Evolutionary conservation across 2,888 invertebrate genomes (phyloP).

Genomic region (Encarsia formosa): DNA sequence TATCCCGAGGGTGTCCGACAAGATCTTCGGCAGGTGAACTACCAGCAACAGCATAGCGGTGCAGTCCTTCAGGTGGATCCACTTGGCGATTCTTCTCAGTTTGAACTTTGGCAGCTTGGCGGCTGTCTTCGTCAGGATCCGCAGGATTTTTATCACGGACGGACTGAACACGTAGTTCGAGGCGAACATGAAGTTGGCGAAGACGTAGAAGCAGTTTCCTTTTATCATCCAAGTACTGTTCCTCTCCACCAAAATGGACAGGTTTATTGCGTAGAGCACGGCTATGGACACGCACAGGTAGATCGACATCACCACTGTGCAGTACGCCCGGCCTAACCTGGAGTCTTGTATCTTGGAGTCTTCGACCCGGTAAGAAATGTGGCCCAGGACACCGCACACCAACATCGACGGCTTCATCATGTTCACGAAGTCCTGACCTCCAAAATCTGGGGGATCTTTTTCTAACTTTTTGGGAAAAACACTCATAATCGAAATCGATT

Average conservation of each 20-base stretch:
- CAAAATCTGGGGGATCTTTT: too few species aligned
- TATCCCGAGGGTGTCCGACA: background rate
- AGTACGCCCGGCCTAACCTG: constrained; percentile 20
- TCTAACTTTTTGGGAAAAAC: too few species aligned
- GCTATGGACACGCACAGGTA: constrained; percentile 1
- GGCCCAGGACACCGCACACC: constrained; percentile 30
- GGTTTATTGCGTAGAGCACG: background rate
- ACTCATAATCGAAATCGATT: too few species aligned
- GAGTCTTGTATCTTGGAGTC: constrained; percentile 21
- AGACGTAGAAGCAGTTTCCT: constrained; percentile 27
- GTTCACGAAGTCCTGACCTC: constrained; percentile 32
- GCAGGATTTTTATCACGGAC: constrained; percentile 28
- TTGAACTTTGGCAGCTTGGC: constrained; percentile 25
- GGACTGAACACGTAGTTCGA: constrained; percentile 23
- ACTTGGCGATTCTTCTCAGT: constrained; percentile 27
- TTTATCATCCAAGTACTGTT: constrained; percentile 30
- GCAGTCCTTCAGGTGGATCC: constrained; percentile 33
- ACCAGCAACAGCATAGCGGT: constrained; percentile 30
- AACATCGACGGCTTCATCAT: constrained; percentile 33
- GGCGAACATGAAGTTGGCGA: constrained; percentile 27
- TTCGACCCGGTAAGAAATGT: constrained; percentile 34
- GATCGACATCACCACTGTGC: constrained; percentile 17
- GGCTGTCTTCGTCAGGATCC: constrained; percentile 26
- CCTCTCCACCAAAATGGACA: constrained; percentile 14
- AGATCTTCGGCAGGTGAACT: constrained; percentile 22